Base-by-base conservation (phyloP, 2,888 invertebrate species). In the Hoplodrina ambigua region DNA sequence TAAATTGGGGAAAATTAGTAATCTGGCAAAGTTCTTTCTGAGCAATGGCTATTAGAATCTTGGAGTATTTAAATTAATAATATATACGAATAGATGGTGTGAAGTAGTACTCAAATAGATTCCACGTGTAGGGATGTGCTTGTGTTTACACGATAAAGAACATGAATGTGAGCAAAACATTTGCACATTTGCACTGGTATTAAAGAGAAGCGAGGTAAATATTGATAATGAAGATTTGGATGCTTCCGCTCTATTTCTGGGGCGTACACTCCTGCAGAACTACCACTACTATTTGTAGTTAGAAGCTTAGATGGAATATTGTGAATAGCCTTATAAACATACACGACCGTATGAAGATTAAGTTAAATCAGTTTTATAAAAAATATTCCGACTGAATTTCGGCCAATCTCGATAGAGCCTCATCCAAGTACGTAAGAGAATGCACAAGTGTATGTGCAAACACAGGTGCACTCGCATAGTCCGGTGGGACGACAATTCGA, bases 71-170 rank as follows among this genome's bases (percentile, higher is more conserved):
- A 49, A 63, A 41, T 52, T 44, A 53, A 55, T 50, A 41, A 54
- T 46, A 41, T 64, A 44, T 56, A 37, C 15, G 11, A 62, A 20
- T 25, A 30, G 17, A 44, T 20, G 37, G 53, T 49, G 59, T 77
- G 33, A 71, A 77, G 53, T 58, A 67, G 52, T 44, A 49, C 52
- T 78, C 46, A 73, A 78, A 79, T 72, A 78, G 66, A 67, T 33
- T 63, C 13, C 67, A 82, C 67, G 80, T 72, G 65, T 46, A 58
- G n/a, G 20, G 25, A 41, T 30, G 11, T 52, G 60, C 20, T 72
- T 53, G 30, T 78, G 56, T 78, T 82, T 78, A 78, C 49, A 59
- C 49, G 33, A 78, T 71, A 82, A 61, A 63, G 61, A 65, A 58
- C 61, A 81, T 59, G 20, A 53, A 61, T 62, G 54, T 78, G 46